Percentiles rank a stretch among this genome's conserved stretches.
Evolutionary conservation across 2,888 invertebrate species (phyloP).

Genomic region (Nesidiocoris tenuis): DNA sequence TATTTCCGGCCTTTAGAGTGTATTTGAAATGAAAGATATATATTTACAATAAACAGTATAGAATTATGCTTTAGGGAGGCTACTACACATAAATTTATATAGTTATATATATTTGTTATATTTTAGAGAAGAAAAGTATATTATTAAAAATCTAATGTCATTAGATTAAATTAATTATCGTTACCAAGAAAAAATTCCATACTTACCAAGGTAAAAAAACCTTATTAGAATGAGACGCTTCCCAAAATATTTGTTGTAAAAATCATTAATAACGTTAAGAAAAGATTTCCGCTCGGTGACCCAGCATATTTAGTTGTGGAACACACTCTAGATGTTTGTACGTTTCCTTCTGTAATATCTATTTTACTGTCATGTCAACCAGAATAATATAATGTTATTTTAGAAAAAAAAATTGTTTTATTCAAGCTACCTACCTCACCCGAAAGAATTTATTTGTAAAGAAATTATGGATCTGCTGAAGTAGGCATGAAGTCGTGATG

Average conservation of each 20-base stretch:
- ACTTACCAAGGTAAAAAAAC: neutral
- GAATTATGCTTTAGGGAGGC: constrained; percentile 37
- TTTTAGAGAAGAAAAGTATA: constrained; percentile 31
- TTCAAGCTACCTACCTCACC: too few relatives aligned
- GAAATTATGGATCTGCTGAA: too few relatives aligned
- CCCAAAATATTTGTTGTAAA: neutral
- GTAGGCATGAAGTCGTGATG: too few relatives aligned
- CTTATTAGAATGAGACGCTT: constrained; percentile 3
- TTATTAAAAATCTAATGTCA: constrained; percentile 30
- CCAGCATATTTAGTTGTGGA: constrained; percentile 17
- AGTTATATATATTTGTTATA: constrained; percentile 44
- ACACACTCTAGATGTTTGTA: constrained; percentile 23
- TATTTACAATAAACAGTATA: constrained; percentile 21
- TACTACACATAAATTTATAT: constrained; percentile 42
- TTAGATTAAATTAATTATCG: neutral
- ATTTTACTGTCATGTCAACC: constrained; percentile 29
- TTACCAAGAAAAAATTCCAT: neutral
- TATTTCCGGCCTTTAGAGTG: constrained; percentile 43
- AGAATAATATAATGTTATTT: constrained; percentile 37
- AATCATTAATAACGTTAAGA: neutral
- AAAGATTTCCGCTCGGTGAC: neutral
- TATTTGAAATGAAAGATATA: constrained; percentile 29
- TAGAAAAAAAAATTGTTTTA: constrained; percentile 10
- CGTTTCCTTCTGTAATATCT: constrained; percentile 21
- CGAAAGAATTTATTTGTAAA: too few relatives aligned